Conservation (phyloP, 1,140 invertebrate genomes). For the Pseudomyrmex cubaensis region DNA sequence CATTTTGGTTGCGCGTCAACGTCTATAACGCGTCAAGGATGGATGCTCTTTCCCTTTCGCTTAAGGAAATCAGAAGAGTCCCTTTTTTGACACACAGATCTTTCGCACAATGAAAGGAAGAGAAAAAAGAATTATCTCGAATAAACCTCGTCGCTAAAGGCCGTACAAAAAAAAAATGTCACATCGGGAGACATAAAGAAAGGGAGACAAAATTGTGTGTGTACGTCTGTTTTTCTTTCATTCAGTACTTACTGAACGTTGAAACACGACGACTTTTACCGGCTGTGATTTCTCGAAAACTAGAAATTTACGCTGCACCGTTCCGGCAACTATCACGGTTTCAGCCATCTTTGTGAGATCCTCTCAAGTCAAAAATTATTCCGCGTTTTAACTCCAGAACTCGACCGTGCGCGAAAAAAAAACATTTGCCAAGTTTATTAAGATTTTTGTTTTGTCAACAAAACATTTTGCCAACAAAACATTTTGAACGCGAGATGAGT, state of each 20-base stretch:
- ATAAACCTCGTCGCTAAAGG: conserved; percentile 37
- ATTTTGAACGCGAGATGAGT: background rate
- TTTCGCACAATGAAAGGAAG: conserved; percentile 9
- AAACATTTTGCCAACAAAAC: too few relatives aligned
- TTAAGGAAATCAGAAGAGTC: conserved; percentile 38
- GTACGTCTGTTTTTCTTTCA: conserved; percentile 37
- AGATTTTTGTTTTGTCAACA: too few relatives aligned
- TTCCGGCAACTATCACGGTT: conserved; percentile 23
- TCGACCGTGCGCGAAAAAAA: background rate
- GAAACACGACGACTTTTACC: conserved; percentile 58
- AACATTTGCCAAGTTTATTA: too few relatives aligned
- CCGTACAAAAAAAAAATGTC: conserved; percentile 20
- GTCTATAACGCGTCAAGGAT: conserved; percentile 31
- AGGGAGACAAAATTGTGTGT: conserved; percentile 26
- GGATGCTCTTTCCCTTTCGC: conserved; percentile 2
- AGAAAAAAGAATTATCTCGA: conserved; percentile 17
- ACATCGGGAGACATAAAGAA: conserved; percentile 32
- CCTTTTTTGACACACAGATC: conserved; percentile 27
- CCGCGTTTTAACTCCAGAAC: conserved; percentile 21
- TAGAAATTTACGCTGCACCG: conserved; percentile 15
- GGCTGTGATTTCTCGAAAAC: conserved; percentile 52
- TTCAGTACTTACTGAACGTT: conserved; percentile 69
- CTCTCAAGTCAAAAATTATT: conserved; percentile 56
- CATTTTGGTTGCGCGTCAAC: conserved; percentile 40
- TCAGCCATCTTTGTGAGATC: conserved; percentile 20